Evolutionary conservation across 1,140 invertebrate species (phyloP).

Genomic region (Anagrus nilaparvatae): DNA sequence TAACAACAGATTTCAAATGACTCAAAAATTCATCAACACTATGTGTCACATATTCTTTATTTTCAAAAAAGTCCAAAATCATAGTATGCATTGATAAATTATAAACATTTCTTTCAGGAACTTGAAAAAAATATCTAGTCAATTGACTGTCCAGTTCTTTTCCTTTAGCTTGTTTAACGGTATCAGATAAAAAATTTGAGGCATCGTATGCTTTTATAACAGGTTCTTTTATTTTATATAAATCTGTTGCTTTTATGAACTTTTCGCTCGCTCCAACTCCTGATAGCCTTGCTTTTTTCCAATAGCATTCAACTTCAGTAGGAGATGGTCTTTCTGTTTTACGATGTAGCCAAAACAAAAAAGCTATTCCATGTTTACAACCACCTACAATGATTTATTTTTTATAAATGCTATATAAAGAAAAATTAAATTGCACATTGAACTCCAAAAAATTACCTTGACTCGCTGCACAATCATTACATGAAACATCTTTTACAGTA

Average conservation of each 20-base stretch:
- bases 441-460: too few species aligned
- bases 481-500: conserved; percentile 15
- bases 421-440: too few species aligned
- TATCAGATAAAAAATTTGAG: conserved; percentile 7
- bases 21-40: conserved; percentile 18
- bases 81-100: conserved; percentile 17
- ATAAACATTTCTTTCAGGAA: conserved; percentile 7
- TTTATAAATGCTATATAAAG: neutral
- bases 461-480: conserved; percentile 22
- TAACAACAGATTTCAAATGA: conserved; percentile 9
- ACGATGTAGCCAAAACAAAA: conserved; percentile 19
- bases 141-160: conserved; percentile 12
- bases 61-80: conserved; percentile 8
- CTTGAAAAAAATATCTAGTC: conserved; percentile 6
- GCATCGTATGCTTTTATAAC: neutral
- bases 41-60: conserved; percentile 3
- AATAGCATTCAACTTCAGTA: conserved; percentile 18
- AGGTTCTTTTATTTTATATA: neutral
- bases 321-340: conserved; percentile 15
- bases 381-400: conserved; percentile 13
- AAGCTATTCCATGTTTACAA: conserved; percentile 20
- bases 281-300: conserved; percentile 20
- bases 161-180: conserved; percentile 10
- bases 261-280: neutral
- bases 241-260: neutral